Base-by-base conservation (phyloP, 2,113 vertebrate species). In the Anarrhichthys ocellatus region DNA sequence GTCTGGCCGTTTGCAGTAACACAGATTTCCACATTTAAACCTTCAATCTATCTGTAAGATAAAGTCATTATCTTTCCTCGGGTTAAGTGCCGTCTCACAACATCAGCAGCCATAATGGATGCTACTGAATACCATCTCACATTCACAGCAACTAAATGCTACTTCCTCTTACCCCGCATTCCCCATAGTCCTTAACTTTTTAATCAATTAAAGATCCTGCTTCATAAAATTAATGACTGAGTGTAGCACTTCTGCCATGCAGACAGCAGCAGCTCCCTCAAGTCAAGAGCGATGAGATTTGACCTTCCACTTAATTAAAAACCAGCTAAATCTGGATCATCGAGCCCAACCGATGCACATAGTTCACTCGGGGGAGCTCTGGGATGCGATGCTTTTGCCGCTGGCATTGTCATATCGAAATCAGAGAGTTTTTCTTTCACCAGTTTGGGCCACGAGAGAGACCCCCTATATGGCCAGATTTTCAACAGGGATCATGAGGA, bases 231-330 rank as follows among this genome's bases (percentile, higher is more conserved):
- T 92, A 93, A 95, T 94, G 92, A 87, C 89, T 87, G 83, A 90
- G 84, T 89, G 91, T 90, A 86, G 86, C 89, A 89, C 81, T 83
- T 87, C 90, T 86, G 88, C 89, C 87, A 76, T 87, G 80, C 88
- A 94, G 91, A 94, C 89, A 87, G 90, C 88, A 81, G 82, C 84
- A 70, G 90, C 88, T 94, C 94, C 92, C 94, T 71, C 76, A 93
- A 94, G 93, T 90, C 89, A 83, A 81, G 81, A 84, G 93, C 81
- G 50, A 90, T 93, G 92, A 92, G 91, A 92, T 91, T 94, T 94
- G 94, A 95, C 93, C 93, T 93, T 92, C 90, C 91, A 91, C 87
- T 95, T 95, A 95, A 95, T 95, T 95, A 95, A 95, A 94, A 95
- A 94, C 90, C 92, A 93, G 92, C 82, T 76, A 84, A 94, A 94